Evolutionary conservation across 2,888 invertebrate species (phyloP), one percentile per base, ranked within the genome.

Genomic region (Dermolepida albohirtum): DNA sequence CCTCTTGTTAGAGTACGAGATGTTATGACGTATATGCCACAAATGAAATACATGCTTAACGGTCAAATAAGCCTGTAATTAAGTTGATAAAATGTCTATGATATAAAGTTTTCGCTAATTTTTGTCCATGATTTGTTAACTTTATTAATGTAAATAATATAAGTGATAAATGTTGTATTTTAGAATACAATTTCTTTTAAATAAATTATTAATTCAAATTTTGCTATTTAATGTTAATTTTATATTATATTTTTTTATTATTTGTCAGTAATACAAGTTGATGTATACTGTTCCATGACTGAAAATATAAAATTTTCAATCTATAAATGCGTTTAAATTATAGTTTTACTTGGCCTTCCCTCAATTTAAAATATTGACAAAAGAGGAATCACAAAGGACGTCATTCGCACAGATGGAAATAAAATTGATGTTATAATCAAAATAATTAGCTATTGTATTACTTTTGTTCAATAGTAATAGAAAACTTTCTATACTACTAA

Each of bases 1-100:
- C 93, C 93, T 44, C 84, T 95, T 75, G 92, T 95, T 66, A 92
- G 92, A 85, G 92, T 94, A 74, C 89, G 91, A 71, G 93, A 92
- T 85, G 91, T 94, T 71, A 90, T 94, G 85, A 90, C 90, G 79
- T 94, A 89, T 83, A 93, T 94, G 93, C 91, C 92, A 34, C 95
- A 95, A 84, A 85, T 95, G 84, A 92, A 92, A 80, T 95, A 94
- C 85, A 94, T 94, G 91, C 87, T 93, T 62, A 47, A 62, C 47
- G 59, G 59, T 34, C 59, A 62, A 34, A 62, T 62, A 62, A 62
- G 59, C 43, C 34, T 62, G 59, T 62, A 62, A 62, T 43, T 8
- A 52, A 17, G 10, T 16, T n/a, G 22, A 16, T 22, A 8, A 22
- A 22, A 2, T 49, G 8, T 2, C 49, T 49, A 11, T 49, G 2